phyloP scores from a whole-genome alignment of 2,113 vertebrate species.

The Lepus americanus region DNA sequence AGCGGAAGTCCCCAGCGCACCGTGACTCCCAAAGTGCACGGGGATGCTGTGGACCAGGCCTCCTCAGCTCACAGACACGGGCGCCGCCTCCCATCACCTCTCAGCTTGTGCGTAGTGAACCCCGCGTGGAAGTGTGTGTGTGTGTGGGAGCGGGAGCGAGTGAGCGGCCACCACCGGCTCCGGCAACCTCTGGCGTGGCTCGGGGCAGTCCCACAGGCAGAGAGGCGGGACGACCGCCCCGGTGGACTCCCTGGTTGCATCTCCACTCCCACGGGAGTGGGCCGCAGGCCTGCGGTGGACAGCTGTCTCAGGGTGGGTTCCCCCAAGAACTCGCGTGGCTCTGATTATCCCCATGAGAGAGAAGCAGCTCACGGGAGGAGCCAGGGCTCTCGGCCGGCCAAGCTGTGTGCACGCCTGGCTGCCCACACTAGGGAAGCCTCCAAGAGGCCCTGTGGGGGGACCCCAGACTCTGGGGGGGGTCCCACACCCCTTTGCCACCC shows the following conservation, averaged over 20 bases:
- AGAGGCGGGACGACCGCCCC: background rate
- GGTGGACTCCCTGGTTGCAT: too few species aligned
- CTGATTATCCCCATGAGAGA: too few species aligned
- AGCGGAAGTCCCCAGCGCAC: background rate
- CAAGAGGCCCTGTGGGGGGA: background rate
- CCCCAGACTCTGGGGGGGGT: too few species aligned
- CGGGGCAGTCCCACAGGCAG: too few species aligned
- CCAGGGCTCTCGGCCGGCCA: too few species aligned
- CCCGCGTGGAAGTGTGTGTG: fast-evolving
- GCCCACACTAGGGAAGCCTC: background rate
- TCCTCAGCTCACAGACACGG: background rate
- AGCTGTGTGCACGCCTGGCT: too few species aligned
- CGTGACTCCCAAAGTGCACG: background rate
- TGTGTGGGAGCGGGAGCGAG: fast-evolving
- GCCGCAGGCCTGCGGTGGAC: background rate
- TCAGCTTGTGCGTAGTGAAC: fast-evolving
- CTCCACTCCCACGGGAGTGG: background rate
- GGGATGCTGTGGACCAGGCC: background rate
- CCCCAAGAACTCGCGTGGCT: background rate
- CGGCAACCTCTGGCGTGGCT: too few species aligned
- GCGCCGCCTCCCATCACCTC: background rate
- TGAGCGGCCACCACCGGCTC: fast-evolving
- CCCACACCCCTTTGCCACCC: background rate
- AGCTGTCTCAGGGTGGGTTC: background rate
- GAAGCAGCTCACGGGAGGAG: too few species aligned